Conservation (phyloP, 2,113 vertebrate genomes). For the Climacteris rufus region DNA sequence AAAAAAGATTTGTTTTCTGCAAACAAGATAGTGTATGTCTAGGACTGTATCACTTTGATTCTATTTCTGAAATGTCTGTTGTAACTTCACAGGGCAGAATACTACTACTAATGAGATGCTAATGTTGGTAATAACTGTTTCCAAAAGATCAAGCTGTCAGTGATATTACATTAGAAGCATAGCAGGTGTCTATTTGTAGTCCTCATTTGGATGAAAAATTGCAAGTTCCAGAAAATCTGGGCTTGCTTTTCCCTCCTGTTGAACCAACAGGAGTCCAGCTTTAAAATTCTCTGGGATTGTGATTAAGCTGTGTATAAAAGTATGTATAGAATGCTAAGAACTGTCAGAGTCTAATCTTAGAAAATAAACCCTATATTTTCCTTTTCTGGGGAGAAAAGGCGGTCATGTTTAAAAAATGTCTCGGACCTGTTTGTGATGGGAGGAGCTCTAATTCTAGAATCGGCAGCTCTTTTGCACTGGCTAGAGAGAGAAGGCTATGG, state of each 20-base stretch:
- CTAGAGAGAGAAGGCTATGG: slow-evolving; percentile 94
- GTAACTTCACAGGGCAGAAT: background rate
- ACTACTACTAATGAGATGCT: background rate
- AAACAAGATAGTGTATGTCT: background rate
- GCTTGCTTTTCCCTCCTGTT: background rate
- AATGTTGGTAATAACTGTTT: background rate
- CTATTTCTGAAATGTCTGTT: background rate
- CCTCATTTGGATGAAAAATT: background rate
- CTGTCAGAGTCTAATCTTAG: background rate
- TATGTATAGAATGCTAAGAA: background rate
- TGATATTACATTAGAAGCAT: background rate
- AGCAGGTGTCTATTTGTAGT: background rate
- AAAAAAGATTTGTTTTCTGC: background rate
- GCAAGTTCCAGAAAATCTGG: background rate
- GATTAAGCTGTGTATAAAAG: background rate
- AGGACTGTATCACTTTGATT: background rate
- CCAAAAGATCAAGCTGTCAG: background rate
- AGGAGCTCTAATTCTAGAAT: slow-evolving; percentile 93
- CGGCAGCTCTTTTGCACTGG: slow-evolving; percentile 91
- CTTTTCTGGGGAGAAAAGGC: slow-evolving; percentile 74
- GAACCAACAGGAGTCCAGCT: background rate
- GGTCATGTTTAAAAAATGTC: slow-evolving; percentile 94
- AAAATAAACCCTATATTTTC: slow-evolving; percentile 54
- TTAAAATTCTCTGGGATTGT: background rate
- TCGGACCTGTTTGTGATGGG: slow-evolving; percentile 99